Percentiles rank a stretch among this genome's conserved stretches.
Conservation (phyloP, 2,888 invertebrate genomes). For the Odontothrips loti region DNA sequence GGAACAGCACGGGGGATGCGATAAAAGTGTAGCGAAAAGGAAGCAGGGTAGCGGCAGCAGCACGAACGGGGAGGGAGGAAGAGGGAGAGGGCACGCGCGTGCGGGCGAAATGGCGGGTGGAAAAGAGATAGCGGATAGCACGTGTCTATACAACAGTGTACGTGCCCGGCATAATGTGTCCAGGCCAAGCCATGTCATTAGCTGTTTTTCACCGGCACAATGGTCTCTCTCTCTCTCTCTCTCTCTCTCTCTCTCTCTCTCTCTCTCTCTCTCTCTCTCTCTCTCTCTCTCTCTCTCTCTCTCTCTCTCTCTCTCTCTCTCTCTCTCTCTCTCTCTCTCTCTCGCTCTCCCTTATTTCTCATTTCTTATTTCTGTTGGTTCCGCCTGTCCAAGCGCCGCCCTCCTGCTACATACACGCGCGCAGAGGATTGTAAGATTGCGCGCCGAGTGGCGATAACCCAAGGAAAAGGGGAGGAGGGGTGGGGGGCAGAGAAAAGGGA, state of each 20-base stretch:
- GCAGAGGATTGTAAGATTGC: too few species aligned
- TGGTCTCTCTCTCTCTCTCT: not conserved
- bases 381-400: too few species aligned
- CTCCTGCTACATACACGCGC: too few species aligned
- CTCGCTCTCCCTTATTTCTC: too few species aligned
- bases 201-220: constrained; percentile 21
- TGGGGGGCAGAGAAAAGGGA: too few species aligned
- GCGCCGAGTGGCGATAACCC: too few species aligned
- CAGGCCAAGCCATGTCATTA: constrained; percentile 9
- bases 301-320: too few species aligned
- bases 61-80: not conserved
- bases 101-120: not conserved
- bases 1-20: too few species aligned
- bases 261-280: constrained; percentile 11
- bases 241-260: constrained; percentile 1
- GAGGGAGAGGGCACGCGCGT: not conserved
- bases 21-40: too few species aligned
- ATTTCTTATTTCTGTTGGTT: too few species aligned
- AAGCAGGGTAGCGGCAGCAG: not conserved
- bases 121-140: constrained; percentile 14
- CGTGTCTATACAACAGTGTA: constrained; percentile 19
- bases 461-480: too few species aligned
- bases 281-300: not conserved
- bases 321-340: too few species aligned
- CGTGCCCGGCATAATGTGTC: not conserved